Evolutionary conservation across 2,113 vertebrate species (phyloP).

Genomic region (Alligator mississippiensis): DNA sequence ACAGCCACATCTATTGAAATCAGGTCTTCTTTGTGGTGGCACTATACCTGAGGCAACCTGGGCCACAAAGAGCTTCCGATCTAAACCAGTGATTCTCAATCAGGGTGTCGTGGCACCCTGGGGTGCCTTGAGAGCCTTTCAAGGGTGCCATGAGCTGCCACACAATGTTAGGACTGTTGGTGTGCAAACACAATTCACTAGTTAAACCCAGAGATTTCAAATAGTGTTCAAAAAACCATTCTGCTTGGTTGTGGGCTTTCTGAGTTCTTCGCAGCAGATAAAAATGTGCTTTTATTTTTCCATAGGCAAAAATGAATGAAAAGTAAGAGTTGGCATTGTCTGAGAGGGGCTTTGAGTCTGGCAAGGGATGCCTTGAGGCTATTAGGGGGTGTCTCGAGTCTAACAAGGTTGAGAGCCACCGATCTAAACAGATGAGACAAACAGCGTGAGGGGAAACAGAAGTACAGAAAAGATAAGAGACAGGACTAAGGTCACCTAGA

Average conservation of each 20-base stretch:
- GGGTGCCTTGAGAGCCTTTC: too few relatives aligned
- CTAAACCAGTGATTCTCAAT: background rate
- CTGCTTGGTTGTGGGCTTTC: too few relatives aligned
- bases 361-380: background rate
- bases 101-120: too few relatives aligned
- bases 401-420: background rate
- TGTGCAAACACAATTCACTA: too few relatives aligned
- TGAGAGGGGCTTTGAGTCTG: background rate
- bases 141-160: too few relatives aligned
- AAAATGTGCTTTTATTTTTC: too few relatives aligned
- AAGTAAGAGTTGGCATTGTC: too few relatives aligned
- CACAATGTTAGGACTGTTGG: too few relatives aligned
- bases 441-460: slow-evolving; percentile 7
- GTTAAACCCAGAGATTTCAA: too few relatives aligned
- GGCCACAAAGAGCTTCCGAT: background rate
- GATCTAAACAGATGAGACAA: slow-evolving; percentile 6
- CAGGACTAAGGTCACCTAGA: background rate
- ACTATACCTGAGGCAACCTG: background rate
- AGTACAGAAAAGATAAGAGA: slow-evolving; percentile 16
- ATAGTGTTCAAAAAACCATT: too few relatives aligned
- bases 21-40: background rate
- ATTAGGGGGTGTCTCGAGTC: background rate
- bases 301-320: too few relatives aligned
- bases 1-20: background rate
- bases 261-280: too few relatives aligned